Evolutionary conservation across 2,888 invertebrate species (phyloP).

Genomic region (Tuta absoluta): DNA sequence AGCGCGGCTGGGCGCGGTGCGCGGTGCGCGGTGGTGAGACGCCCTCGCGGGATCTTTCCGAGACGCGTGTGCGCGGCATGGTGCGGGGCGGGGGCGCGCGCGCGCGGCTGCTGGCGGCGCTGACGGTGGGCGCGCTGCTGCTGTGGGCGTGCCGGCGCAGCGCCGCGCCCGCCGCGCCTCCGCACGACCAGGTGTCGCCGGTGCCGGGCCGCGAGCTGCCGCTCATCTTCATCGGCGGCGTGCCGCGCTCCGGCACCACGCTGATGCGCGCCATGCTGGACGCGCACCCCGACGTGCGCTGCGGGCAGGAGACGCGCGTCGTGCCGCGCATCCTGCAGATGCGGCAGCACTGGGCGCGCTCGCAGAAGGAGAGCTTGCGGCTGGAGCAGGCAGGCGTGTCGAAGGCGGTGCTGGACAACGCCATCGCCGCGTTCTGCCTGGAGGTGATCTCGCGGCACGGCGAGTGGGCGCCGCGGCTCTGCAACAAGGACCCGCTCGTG

Average conservation of each 20-base stretch:
- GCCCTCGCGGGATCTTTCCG: background rate
- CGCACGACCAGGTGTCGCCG: constrained; percentile 28
- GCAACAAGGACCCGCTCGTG: constrained; percentile 99
- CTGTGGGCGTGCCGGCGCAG: constrained; percentile 39
- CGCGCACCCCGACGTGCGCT: constrained; percentile 97
- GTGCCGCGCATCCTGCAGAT: constrained; percentile 98
- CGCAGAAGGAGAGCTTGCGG: constrained; percentile 94
- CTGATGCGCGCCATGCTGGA: constrained; percentile 99
- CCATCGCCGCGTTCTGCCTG: constrained; percentile 97
- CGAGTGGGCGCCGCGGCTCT: constrained; percentile 95
- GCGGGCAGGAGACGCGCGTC: constrained; percentile 98
- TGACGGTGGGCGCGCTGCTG: constrained; percentile 35
- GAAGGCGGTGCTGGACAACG: constrained; percentile 95
- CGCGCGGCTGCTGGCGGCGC: constrained; percentile 34
- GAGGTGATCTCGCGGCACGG: constrained; percentile 98
- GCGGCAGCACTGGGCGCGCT: constrained; percentile 97
- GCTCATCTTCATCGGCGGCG: constrained; percentile 97
- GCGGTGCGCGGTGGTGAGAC: constrained; percentile 33
- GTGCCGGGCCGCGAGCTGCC: constrained; percentile 92
- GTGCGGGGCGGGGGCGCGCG: constrained; percentile 39
- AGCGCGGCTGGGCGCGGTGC: constrained; percentile 40
- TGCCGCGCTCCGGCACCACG: constrained; percentile 98
- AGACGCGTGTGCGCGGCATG: constrained; percentile 35
- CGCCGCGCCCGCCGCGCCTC: constrained; percentile 35
- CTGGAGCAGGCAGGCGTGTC: constrained; percentile 97